Percentiles rank a stretch among this genome's conserved stretches.
phyloP scores from a whole-genome alignment of 2,888 invertebrate species.

The Schizaphis graminum region DNA sequence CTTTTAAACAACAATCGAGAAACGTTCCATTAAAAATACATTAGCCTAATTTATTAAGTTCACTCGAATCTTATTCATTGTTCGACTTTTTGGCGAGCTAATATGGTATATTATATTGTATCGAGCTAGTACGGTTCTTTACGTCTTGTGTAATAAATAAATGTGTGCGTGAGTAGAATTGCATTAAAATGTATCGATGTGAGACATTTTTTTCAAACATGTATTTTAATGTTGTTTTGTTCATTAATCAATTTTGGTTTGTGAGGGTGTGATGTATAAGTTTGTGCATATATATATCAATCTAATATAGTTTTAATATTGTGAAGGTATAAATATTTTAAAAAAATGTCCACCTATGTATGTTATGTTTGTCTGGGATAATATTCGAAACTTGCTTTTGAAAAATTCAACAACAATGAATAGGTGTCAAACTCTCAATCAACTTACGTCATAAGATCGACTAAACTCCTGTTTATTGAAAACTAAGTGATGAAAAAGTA shows the following conservation, averaged over 20 bases:
- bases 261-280: background rate
- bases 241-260: background rate
- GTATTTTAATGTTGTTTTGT: background rate
- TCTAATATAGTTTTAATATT: background rate
- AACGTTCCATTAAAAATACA: constrained; percentile 63
- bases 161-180: background rate
- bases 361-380: background rate
- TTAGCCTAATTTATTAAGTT: constrained; percentile 57
- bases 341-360: background rate
- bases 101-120: background rate
- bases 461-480: background rate
- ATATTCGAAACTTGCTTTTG: background rate
- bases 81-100: constrained; percentile 25
- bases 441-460: background rate
- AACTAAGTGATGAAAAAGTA: background rate
- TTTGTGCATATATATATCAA: too few relatives aligned
- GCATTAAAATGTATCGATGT: background rate
- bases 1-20: constrained; percentile 49
- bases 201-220: background rate
- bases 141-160: background rate
- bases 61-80: constrained; percentile 18
- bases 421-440: background rate
- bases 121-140: background rate
- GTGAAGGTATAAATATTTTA: background rate
- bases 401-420: background rate